Percentiles rank a stretch among this genome's conserved stretches.
Evolutionary conservation across 2,113 vertebrate species (phyloP).

Genomic region (Murina feae): DNA sequence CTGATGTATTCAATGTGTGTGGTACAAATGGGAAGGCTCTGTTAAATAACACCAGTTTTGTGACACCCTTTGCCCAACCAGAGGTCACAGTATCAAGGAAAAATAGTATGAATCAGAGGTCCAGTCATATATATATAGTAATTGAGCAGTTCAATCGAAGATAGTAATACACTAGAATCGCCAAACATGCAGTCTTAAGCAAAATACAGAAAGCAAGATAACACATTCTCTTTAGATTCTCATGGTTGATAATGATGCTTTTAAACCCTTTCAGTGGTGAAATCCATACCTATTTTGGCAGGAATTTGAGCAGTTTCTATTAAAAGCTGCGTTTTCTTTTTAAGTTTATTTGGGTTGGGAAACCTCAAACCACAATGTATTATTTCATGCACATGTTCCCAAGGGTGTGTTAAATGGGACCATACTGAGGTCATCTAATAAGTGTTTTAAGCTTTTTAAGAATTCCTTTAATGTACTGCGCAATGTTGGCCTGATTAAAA

Average conservation of each 20-base stretch:
- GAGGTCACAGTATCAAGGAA: constrained; percentile 40
- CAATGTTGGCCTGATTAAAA: constrained; percentile 77
- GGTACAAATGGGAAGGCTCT: constrained; percentile 74
- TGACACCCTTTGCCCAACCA: background rate
- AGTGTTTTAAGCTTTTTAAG: constrained; percentile 77
- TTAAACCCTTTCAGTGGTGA: constrained; percentile 28
- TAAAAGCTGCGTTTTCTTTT: constrained; percentile 79
- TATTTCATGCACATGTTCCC: constrained; percentile 78
- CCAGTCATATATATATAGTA: background rate
- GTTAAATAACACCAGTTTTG: constrained; percentile 53
- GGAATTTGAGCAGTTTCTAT: constrained; percentile 74
- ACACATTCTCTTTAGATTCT: constrained; percentile 45
- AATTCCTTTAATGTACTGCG: constrained; percentile 80
- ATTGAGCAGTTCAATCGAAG: background rate
- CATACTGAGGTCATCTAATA: constrained; percentile 78
- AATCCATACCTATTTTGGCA: constrained; percentile 69
- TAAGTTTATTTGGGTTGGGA: constrained; percentile 81
- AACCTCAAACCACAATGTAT: constrained; percentile 77
- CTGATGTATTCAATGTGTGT: constrained; percentile 86
- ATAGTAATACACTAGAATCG: background rate
- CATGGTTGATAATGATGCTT: constrained; percentile 50
- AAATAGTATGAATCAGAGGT: background rate
- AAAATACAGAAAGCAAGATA: constrained; percentile 34
- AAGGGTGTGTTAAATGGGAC: constrained; percentile 77
- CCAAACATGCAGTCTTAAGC: background rate